Conservation (phyloP, 1,140 invertebrate species). For the Vollenhovia emeryi region DNA sequence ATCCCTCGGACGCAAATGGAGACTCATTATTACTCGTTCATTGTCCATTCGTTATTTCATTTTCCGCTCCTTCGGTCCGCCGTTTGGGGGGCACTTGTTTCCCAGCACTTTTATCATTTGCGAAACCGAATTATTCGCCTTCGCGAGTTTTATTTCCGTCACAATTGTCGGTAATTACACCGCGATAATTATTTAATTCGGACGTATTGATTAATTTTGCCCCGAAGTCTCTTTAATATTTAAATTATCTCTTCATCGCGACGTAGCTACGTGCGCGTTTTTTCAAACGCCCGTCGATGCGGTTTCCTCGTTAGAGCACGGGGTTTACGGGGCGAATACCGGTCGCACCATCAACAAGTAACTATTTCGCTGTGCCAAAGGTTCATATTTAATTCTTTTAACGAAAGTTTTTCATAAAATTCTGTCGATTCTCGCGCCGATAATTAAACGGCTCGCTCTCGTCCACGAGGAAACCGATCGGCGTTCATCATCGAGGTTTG, state of each 20-base stretch:
- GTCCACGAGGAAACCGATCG: conserved; percentile 9
- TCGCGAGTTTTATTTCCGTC: conserved; percentile 1
- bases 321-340: background rate
- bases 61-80: background rate
- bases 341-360: background rate
- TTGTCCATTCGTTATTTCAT: conserved; percentile 32
- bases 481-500: background rate
- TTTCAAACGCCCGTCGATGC: conserved; percentile 2
- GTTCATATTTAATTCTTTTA: background rate
- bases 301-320: background rate
- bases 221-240: conserved; percentile 3
- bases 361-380: conserved; percentile 20
- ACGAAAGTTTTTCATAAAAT: background rate
- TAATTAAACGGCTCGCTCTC: background rate
- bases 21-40: conserved; percentile 27
- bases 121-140: conserved; percentile 1
- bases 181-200: conserved; percentile 35
- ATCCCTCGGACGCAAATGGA: conserved; percentile 3
- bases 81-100: background rate
- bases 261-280: background rate
- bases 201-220: conserved; percentile 14
- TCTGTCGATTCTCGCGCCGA: background rate
- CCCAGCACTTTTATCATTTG: conserved; percentile 21
- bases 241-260: background rate
- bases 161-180: conserved; percentile 37